Conservation (phyloP, 2,797 vertebrate genomes). For the Aselliscus stoliczkanus region DNA sequence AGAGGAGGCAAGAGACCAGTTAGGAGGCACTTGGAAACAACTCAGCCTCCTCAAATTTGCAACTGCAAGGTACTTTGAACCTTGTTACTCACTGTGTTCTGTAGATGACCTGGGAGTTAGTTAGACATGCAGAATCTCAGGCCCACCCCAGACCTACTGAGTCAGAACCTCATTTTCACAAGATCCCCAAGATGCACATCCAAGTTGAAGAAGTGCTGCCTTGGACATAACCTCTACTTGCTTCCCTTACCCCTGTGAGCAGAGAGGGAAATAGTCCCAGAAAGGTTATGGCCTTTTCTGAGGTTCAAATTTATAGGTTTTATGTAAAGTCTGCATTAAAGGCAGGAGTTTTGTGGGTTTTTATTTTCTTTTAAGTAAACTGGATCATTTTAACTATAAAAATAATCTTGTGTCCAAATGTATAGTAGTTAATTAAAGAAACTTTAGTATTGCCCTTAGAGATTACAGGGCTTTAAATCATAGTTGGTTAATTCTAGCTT, state of each 20-base stretch:
- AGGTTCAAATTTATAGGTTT: background rate
- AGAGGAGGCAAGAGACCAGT: background rate
- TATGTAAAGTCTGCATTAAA: background rate
- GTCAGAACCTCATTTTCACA: background rate
- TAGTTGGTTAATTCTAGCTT: slow-evolving; percentile 45
- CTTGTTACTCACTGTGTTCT: background rate
- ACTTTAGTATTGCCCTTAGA: background rate
- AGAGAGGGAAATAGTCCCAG: background rate
- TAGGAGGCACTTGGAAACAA: background rate
- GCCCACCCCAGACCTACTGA: background rate
- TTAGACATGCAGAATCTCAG: background rate
- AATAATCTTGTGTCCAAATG: background rate
- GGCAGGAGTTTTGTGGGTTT: background rate
- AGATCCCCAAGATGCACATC: background rate
- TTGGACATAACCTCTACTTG: background rate
- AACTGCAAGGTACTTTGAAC: background rate
- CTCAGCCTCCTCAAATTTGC: background rate
- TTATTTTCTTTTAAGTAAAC: background rate
- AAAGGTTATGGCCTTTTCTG: background rate
- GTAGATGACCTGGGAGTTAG: background rate
- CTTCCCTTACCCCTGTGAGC: background rate
- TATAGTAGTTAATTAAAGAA: slow-evolving; percentile 35
- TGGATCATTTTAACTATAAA: slow-evolving; percentile 46
- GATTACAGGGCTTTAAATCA: slow-evolving; percentile 12
- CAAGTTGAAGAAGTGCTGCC: background rate